A percentile compares a stretch with the other conserved stretches of the same genome.
phyloP scores from a whole-genome alignment of 1,140 invertebrate species.

The Adelges cooleyi region DNA sequence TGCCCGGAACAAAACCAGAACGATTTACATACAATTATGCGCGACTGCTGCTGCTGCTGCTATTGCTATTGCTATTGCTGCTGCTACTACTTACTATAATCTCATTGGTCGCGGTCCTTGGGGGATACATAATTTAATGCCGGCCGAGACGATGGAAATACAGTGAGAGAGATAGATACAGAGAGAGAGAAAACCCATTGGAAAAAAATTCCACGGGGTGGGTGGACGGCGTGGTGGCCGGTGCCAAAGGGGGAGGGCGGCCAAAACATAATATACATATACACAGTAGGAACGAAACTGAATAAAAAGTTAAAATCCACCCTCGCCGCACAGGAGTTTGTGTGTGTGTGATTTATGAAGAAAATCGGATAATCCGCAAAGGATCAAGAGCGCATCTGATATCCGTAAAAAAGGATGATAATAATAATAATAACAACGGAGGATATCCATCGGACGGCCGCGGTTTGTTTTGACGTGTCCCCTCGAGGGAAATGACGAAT shows the following conservation, averaged over 20 bases:
- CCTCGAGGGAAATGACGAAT: no score
- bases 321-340: background rate
- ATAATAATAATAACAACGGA: background rate
- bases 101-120: background rate
- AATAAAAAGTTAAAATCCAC: slow-evolving; percentile 12
- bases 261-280: no score
- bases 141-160: no score
- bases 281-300: no score
- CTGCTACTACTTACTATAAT: slow-evolving; percentile 4
- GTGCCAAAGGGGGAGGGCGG: background rate
- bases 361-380: slow-evolving; percentile 23
- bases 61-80: no score
- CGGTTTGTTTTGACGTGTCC: slow-evolving; percentile 17
- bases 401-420: background rate
- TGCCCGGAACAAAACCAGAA: background rate
- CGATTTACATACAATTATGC: slow-evolving; percentile 1
- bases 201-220: background rate
- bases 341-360: slow-evolving; percentile 17
- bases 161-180: no score
- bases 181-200: no score
- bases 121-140: background rate
- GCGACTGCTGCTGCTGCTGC: no score
- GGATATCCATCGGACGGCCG: background rate
- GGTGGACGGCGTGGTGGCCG: background rate
- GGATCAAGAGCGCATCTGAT: slow-evolving; percentile 25